Evolutionary conservation across 1,140 invertebrate genomes (phyloP).

Genomic region (Vanessa atalanta): DNA sequence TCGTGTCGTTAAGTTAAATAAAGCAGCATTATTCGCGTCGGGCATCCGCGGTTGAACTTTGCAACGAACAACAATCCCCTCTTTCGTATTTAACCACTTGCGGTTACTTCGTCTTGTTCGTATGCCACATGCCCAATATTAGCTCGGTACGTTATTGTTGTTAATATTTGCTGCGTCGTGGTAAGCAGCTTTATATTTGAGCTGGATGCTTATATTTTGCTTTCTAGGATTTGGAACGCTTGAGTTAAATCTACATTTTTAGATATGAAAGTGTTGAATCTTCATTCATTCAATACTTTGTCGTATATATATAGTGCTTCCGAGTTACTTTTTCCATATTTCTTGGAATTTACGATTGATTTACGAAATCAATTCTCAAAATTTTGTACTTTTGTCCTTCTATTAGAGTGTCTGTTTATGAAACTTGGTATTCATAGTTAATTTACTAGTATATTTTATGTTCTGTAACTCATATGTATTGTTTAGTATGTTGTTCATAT

Average conservation of each 20-base stretch:
- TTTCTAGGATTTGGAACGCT: not conserved
- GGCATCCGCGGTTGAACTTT: conserved; percentile 61
- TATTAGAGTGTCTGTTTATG: no score
- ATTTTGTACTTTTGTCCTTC: no score
- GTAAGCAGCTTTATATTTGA: conserved; percentile 18
- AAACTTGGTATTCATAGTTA: no score
- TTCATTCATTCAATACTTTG: no score
- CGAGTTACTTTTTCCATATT: no score
- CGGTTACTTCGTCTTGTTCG: conserved; percentile 54
- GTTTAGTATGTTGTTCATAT: no score
- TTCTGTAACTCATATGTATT: no score
- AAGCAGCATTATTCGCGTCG: conserved; percentile 42
- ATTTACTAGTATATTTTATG: no score
- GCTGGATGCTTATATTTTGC: conserved; percentile 9
- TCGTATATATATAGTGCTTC: no score
- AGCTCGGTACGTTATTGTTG: conserved; percentile 29
- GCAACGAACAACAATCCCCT: conserved; percentile 64
- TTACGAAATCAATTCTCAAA: no score
- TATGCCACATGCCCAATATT: conserved; percentile 32
- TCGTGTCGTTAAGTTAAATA: conserved; percentile 18
- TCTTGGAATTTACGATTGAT: no score
- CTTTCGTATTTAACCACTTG: conserved; percentile 69
- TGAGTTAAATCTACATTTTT: not conserved
- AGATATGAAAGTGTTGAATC: not conserved
- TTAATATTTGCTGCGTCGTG: conserved; percentile 22